phyloP scores from a whole-genome alignment of 2,797 vertebrate species.

The Danio albolineatus region DNA sequence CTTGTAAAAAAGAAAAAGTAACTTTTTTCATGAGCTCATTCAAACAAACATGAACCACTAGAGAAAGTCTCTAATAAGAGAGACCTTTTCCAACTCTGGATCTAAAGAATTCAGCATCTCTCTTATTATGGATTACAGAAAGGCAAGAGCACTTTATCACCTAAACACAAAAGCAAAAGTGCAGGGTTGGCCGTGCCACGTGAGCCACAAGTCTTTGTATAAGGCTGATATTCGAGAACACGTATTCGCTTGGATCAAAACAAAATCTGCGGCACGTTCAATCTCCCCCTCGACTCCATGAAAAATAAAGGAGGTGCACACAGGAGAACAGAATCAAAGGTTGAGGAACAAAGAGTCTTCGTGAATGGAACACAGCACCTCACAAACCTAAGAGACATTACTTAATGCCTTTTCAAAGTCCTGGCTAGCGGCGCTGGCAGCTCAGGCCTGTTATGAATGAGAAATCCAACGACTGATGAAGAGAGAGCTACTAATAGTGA shows the following conservation, averaged over 20 bases:
- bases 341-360: conserved; percentile 28
- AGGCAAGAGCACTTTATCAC: neutral
- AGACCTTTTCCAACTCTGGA: too few species aligned
- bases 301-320: conserved; percentile 33
- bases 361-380: conserved; percentile 32
- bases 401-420: conserved; percentile 52
- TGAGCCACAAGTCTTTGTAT: neutral
- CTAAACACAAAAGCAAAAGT: neutral
- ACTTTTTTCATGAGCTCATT: neutral
- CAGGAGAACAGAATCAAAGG: conserved; percentile 50
- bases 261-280: conserved; percentile 31
- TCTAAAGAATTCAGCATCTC: neutral
- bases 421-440: conserved; percentile 46
- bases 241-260: conserved; percentile 10
- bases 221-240: neutral
- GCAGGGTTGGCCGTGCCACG: neutral
- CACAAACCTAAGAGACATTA: conserved; percentile 43
- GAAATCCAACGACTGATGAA: conserved; percentile 37
- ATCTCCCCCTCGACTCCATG: conserved; percentile 12
- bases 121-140: neutral
- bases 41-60: neutral
- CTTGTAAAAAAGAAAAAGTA: too few species aligned
- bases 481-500: conserved; percentile 31
- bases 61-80: neutral
- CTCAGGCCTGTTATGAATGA: conserved; percentile 40